phyloP scores from a whole-genome alignment of 1,140 invertebrate genomes.

The Zaprionus camerounensis region DNA sequence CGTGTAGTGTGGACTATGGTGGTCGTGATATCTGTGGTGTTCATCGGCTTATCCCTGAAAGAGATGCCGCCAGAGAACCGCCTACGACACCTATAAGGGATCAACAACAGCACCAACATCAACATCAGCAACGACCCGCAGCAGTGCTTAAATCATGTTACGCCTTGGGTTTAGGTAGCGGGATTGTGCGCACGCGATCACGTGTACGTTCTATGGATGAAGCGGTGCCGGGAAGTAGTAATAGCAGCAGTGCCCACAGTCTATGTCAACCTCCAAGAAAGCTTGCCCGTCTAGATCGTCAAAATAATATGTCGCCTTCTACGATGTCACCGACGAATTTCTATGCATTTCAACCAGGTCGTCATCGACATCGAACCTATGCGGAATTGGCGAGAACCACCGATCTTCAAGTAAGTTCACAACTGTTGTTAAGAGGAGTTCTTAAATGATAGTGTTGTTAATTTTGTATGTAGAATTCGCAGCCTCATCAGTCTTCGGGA shows the following conservation, averaged over 20 bases:
- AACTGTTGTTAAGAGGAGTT: not conserved
- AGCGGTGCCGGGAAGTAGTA: constrained; percentile 11
- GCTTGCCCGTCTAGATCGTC: constrained; percentile 35
- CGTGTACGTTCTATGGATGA: constrained; percentile 56
- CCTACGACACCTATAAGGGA: constrained; percentile 3
- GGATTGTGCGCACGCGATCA: constrained; percentile 37
- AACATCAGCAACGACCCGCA: constrained; percentile 6
- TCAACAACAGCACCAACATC: constrained; percentile 12
- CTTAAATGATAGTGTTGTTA: not conserved
- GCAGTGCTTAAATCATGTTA: constrained; percentile 16
- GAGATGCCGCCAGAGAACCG: not conserved
- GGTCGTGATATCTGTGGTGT: constrained; percentile 45
- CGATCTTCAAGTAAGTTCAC: constrained; percentile 23
- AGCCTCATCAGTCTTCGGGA: constrained; percentile 10
- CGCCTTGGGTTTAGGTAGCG: constrained; percentile 2
- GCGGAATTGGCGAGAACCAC: constrained; percentile 40
- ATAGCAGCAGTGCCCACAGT: constrained; percentile 12
- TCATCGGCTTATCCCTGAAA: constrained; percentile 31
- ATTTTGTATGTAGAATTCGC: not conserved
- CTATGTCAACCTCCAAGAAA: constrained; percentile 33
- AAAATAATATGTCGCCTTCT: not conserved
- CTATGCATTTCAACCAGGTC: constrained; percentile 64
- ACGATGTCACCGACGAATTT: constrained; percentile 55
- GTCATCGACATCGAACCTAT: constrained; percentile 61
- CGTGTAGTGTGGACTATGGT: constrained; percentile 63